Percentiles rank a stretch among this genome's conserved stretches.
phyloP scores from a whole-genome alignment of 2,888 invertebrate genomes.

The Brenthis hecate region DNA sequence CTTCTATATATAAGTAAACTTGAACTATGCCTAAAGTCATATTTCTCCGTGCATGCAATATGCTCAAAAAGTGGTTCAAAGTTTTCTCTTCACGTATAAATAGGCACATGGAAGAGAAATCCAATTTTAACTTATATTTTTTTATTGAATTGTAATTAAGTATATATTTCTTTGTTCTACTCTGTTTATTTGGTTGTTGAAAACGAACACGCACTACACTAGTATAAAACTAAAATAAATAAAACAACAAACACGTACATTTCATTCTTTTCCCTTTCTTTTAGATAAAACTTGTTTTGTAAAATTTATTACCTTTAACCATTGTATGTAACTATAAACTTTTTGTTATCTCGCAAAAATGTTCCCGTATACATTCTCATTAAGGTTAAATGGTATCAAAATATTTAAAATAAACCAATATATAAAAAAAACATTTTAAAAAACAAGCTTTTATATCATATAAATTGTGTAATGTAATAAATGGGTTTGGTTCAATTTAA shows the following conservation, averaged over 20 bases:
- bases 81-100: too few species aligned
- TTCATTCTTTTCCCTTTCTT: neutral
- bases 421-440: neutral
- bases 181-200: too few species aligned
- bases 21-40: too few species aligned
- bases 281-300: slow-evolving; percentile 6
- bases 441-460: neutral
- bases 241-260: neutral
- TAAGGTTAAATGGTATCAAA: neutral
- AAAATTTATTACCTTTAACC: slow-evolving; percentile 14
- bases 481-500: too few species aligned
- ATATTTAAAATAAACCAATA: neutral
- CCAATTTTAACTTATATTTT: too few species aligned
- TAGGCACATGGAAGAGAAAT: too few species aligned
- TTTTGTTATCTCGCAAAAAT: slow-evolving; percentile 13
- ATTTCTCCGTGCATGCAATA: too few species aligned
- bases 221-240: neutral
- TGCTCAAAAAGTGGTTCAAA: too few species aligned
- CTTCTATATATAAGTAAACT: too few species aligned
- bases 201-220: neutral
- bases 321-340: neutral
- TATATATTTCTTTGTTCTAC: too few species aligned
- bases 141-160: too few species aligned
- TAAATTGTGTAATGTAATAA: too few species aligned
- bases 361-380: neutral